Conservation (phyloP, 2,888 invertebrate species). For the Xanthostigma xanthostigma region DNA sequence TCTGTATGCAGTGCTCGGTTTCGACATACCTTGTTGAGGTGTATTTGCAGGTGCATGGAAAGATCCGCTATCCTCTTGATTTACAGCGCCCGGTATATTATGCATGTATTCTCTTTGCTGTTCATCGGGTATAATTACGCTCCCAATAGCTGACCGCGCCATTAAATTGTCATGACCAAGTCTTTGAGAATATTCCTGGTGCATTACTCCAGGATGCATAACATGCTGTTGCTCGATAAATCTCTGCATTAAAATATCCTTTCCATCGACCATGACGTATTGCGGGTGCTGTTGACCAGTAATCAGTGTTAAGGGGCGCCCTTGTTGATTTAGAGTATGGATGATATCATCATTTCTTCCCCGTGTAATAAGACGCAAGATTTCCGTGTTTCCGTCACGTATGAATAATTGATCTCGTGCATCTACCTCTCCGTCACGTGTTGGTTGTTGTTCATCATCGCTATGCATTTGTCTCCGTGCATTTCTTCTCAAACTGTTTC, state of each 20-base stretch:
- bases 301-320: constrained; percentile 35
- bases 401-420: constrained; percentile 62
- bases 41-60: neutral
- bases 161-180: no score
- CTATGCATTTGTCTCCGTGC: constrained; percentile 26
- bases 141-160: no score
- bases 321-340: constrained; percentile 31
- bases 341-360: constrained; percentile 43
- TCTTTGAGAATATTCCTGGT: constrained; percentile 14
- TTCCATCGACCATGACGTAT: constrained; percentile 52
- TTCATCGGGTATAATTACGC: neutral
- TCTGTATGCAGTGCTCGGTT: constrained; percentile 22
- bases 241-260: constrained; percentile 67
- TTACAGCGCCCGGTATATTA: neutral
- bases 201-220: neutral
- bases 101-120: neutral
- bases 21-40: neutral
- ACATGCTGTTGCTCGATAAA: constrained; percentile 64
- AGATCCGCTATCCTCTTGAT: neutral
- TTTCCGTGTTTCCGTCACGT: constrained; percentile 74
- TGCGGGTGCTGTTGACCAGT: constrained; percentile 40
- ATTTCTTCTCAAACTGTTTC: constrained; percentile 19
- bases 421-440: constrained; percentile 23
- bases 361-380: constrained; percentile 61
- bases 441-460: constrained; percentile 14